Base-by-base conservation (phyloP, 1,140 invertebrate genomes). In the Zaprionus tsacasi region DNA sequence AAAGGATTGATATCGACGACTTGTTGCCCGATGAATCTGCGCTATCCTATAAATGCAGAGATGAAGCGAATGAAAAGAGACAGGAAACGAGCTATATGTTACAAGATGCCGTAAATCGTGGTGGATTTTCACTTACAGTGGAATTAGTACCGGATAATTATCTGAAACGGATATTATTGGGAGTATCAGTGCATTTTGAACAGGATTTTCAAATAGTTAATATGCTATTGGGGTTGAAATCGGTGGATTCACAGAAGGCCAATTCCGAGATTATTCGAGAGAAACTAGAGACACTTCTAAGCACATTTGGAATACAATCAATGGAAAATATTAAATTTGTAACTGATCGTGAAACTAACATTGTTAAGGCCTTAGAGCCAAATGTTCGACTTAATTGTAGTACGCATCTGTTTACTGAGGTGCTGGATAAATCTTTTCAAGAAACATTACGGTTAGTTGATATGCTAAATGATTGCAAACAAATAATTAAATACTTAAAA, bases 261-360 rank as follows among this genome's bases (percentile, higher is more conserved):
- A 52, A 2, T 25, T 3, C 50, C 6, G 25, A 17, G 21, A 52
- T 27, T 52, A 17, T 52, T 4, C n/a, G 10, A 0, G 11, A 12
- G 12, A 52, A 52, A 52, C 8, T 52, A 3, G 12, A 52, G 11
- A 25, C 50, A 1, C 50, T 52, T 52, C 25, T 52, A 25, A 52
- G 8, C 7, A 11, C 10, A 6, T 52, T 52, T 25, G 50, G 50
- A 8, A 58, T 71, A 3, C 15, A 71, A 48, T 64, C 12, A 56
- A 30, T 65, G 21, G 48, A 72, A 7, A 40, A 72, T 58, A 60
- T 72, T 15, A 72, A 66, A 25, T 72, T 72, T 66, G 30, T 72
- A 59, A 72, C 70, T 6, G 63, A 72, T 43, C 64, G 55, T 36
- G 61, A 63, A n/a, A 25, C 54, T 11, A 71, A 58, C 33, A 38